These are phyloP conservation scores for Eufriesea mexicana DNA, from an alignment of 1,140 invertebrate genomes.

Conservation along the genomic window DNA sequence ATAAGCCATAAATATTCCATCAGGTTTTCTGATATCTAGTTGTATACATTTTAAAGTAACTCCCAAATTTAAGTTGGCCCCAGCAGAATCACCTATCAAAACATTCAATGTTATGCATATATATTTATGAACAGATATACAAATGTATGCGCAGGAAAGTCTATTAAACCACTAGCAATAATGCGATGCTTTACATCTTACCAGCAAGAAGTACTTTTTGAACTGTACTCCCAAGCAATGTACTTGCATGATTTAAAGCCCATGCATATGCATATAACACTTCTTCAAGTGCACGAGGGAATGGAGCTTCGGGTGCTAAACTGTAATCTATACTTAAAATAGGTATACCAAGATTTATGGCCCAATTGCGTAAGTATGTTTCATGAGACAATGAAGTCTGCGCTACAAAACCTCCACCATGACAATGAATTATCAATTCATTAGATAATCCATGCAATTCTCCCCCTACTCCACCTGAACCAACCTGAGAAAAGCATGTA, in stretches of 20 bases:
- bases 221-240: slow-evolving; percentile 89
- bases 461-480: slow-evolving; percentile 78
- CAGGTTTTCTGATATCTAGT: slow-evolving; percentile 89
- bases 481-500: slow-evolving; percentile 75
- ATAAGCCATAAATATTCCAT: slow-evolving; percentile 95
- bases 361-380: slow-evolving; percentile 96
- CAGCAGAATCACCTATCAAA: slow-evolving; percentile 95
- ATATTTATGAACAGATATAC: background rate
- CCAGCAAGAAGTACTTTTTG: slow-evolving; percentile 83
- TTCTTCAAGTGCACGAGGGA: slow-evolving; percentile 95
- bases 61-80: slow-evolving; percentile 94
- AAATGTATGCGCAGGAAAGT: background rate
- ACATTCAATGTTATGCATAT: background rate
- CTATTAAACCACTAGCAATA: background rate
- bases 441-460: slow-evolving; percentile 82
- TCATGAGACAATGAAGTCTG: slow-evolving; percentile 98
- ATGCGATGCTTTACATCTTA: slow-evolving; percentile 57
- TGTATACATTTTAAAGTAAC: slow-evolving; percentile 90
- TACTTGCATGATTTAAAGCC: slow-evolving; percentile 88
- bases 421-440: slow-evolving; percentile 94
- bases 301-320: slow-evolving; percentile 94
- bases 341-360: slow-evolving; percentile 90
- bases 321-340: slow-evolving; percentile 98
- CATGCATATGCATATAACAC: slow-evolving; percentile 97
- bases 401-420: slow-evolving; percentile 98